Percentiles rank a stretch among this genome's conserved stretches.
These are phyloP conservation scores for Acipenser oxyrinchus DNA, from an alignment of 2,797 vertebrate genomes.

Conservation along the genomic window DNA sequence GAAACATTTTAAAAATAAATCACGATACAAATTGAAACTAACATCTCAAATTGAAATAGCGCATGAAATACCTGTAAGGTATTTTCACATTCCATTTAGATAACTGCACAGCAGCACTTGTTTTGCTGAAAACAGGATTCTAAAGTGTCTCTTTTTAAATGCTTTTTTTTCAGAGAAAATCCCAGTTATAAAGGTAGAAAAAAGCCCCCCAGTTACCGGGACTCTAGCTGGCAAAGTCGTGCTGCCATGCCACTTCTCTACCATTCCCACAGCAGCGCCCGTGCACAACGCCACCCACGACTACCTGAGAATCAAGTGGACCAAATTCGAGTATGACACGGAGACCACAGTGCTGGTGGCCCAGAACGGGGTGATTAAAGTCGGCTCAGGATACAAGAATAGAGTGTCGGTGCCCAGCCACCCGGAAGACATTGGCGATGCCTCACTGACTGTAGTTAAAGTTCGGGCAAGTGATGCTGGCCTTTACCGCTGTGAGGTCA, in stretches of 20 bases:
- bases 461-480: slow-evolving; percentile 88
- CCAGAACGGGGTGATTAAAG: slow-evolving; percentile 85
- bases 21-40: background rate
- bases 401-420: slow-evolving; percentile 83
- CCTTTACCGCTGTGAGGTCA: slow-evolving; percentile 87
- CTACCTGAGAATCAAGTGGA: slow-evolving; percentile 91
- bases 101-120: no score
- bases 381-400: slow-evolving; percentile 73
- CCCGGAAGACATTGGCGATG: slow-evolving; percentile 77
- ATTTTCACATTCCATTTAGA: background rate
- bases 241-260: slow-evolving; percentile 86
- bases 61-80: background rate
- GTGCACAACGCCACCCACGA: slow-evolving; percentile 57
- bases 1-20: background rate
- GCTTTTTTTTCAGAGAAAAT: slow-evolving; percentile 21
- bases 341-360: slow-evolving; percentile 85
- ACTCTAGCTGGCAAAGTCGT: slow-evolving; percentile 78
- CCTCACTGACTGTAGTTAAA: slow-evolving; percentile 81
- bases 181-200: slow-evolving; percentile 44
- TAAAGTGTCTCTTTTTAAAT: slow-evolving; percentile 11
- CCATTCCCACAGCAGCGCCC: slow-evolving; percentile 71
- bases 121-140: background rate
- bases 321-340: slow-evolving; percentile 70
- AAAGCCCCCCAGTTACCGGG: slow-evolving; percentile 63
- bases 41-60: background rate